These are phyloP conservation scores for Verasper variegatus DNA, from an alignment of 2,113 vertebrate genomes.

Conservation along the genomic window DNA sequence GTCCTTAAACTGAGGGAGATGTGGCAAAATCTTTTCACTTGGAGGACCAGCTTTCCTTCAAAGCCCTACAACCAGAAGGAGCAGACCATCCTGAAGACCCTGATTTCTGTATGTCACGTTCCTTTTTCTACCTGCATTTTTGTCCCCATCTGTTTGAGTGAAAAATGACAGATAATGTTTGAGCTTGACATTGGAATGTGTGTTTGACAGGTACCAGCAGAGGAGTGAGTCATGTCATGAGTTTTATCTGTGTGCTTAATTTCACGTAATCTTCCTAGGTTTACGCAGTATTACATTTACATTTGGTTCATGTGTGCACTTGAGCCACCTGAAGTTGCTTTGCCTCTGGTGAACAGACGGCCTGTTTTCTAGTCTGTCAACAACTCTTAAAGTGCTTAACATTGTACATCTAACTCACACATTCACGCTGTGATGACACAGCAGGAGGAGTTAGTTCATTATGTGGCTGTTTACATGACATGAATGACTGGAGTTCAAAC, in stretches of 20 bases:
- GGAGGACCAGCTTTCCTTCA: conserved; percentile 88
- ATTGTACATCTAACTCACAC: too few species aligned
- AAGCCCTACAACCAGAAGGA: conserved; percentile 91
- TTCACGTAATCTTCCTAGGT: too few species aligned
- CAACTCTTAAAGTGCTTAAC: not conserved
- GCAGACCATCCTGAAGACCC: conserved; percentile 85
- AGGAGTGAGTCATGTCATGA: not conserved
- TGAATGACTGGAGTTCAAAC: not conserved
- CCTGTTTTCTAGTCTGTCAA: too few species aligned
- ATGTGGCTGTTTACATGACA: not conserved
- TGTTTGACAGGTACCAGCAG: not conserved
- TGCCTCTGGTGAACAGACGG: too few species aligned
- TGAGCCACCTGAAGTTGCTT: too few species aligned
- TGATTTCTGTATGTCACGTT: conserved; percentile 80
- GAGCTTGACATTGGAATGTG: not conserved
- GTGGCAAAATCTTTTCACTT: conserved; percentile 92
- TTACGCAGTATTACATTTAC: too few species aligned
- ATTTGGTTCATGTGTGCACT: too few species aligned
- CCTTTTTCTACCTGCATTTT: not conserved
- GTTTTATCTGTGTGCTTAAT: not conserved
- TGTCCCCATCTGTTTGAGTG: too few species aligned
- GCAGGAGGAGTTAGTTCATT: not conserved
- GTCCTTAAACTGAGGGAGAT: conserved; percentile 91
- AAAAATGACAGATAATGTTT: not conserved
- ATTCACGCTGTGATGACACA: too few species aligned